Conservation (phyloP, 2,113 vertebrate species). For the Lasiurus borealis region DNA sequence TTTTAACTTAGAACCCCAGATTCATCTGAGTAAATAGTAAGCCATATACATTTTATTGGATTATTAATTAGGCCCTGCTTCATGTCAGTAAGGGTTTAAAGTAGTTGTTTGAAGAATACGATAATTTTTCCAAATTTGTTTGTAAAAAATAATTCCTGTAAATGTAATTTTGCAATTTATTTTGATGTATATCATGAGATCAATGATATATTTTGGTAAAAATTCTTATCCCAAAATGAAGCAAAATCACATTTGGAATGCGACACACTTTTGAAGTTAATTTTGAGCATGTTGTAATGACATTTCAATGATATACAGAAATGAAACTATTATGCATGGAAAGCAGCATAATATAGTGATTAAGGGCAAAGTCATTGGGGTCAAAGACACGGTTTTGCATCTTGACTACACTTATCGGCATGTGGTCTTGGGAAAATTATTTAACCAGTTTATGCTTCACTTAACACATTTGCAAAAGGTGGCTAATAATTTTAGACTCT, state of each 20-base stretch:
- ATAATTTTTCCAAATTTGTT: not conserved
- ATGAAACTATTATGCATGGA: not conserved
- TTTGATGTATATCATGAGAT: conserved; percentile 36
- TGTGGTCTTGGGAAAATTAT: conserved; percentile 26
- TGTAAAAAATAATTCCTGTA: conserved; percentile 30
- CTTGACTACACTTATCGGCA: not conserved
- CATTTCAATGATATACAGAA: not conserved
- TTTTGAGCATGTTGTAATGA: not conserved
- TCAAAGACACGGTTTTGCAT: not conserved
- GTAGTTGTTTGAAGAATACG: not conserved
- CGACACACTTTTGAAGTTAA: not conserved
- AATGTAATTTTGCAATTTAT: conserved; percentile 22
- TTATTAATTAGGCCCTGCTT: not conserved
- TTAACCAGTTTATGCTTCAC: not conserved
- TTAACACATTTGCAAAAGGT: not conserved
- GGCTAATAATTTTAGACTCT: not conserved
- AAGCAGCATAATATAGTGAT: not conserved
- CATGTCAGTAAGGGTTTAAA: not conserved
- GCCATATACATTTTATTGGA: not conserved
- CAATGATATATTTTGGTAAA: conserved; percentile 30
- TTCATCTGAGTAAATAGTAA: not conserved
- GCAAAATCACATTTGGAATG: not conserved
- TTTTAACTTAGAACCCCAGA: conserved; percentile 22
- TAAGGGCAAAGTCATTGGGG: not conserved
- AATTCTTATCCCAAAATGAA: conserved; percentile 41